Evolutionary conservation across 1,140 invertebrate genomes (phyloP).

Genomic region (Drosophila santomea): DNA sequence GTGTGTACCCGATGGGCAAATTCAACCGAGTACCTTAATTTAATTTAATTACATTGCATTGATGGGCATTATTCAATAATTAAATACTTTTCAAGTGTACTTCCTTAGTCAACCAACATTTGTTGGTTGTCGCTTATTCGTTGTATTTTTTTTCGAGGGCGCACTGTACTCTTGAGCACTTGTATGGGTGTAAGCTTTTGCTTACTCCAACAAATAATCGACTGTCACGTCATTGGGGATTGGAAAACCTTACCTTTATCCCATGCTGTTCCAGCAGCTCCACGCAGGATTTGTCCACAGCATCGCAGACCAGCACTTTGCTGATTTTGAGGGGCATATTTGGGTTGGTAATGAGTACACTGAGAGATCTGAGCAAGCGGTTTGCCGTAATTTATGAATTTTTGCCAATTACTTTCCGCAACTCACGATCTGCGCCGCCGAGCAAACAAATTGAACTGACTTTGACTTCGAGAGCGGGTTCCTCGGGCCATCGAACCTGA

Average conservation of each 20-base stretch:
- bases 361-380: too few relatives aligned
- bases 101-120: too few relatives aligned
- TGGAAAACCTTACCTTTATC: conserved; percentile 88
- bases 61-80: too few relatives aligned
- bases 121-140: too few relatives aligned
- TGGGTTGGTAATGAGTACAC: not conserved
- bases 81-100: too few relatives aligned
- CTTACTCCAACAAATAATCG: not conserved
- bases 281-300: conserved; percentile 94
- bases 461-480: conserved; percentile 44
- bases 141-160: not conserved
- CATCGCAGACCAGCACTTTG: conserved; percentile 95
- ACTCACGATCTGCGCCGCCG: conserved; percentile 38
- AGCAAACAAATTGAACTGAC: conserved; percentile 58
- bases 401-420: conserved; percentile 7
- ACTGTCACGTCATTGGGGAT: not conserved
- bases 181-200: conserved; percentile 23
- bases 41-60: too few relatives aligned
- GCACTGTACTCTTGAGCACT: conserved; percentile 24
- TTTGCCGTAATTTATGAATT: not conserved
- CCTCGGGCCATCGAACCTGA: conserved; percentile 49
- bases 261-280: conserved; percentile 91
- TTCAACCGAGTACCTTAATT: too few relatives aligned
- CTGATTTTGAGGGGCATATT: conserved; percentile 86
- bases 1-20: not conserved